Conservation (phyloP, 2,888 invertebrate species). For the Drosophila anomelani region DNA sequence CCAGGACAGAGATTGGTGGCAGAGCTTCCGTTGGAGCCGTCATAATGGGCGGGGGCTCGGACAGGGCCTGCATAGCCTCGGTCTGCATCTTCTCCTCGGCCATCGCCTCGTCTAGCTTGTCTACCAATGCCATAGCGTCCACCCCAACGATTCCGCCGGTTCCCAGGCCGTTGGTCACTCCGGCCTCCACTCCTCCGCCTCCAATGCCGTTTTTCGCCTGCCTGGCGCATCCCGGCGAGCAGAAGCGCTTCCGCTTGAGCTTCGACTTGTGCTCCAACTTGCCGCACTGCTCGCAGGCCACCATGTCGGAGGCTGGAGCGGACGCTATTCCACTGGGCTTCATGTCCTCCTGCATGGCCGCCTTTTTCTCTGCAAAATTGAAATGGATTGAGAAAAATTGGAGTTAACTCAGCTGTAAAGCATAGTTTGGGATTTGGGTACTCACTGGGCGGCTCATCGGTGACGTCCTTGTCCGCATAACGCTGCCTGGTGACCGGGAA, state of each 20-base stretch:
- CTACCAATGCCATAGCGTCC: slow-evolving; percentile 61
- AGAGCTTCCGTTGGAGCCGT: slow-evolving; percentile 10
- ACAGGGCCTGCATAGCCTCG: slow-evolving; percentile 46
- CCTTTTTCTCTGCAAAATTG: slow-evolving; percentile 79
- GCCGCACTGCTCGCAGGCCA: slow-evolving; percentile 90
- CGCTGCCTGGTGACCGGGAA: slow-evolving; percentile 91
- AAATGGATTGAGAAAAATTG: background rate
- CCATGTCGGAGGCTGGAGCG: slow-evolving; percentile 74
- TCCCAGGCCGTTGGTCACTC: slow-evolving; percentile 32
- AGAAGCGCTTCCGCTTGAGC: slow-evolving; percentile 91
- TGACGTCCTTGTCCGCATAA: slow-evolving; percentile 87
- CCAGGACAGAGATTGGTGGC: background rate
- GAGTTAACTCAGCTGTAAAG: background rate
- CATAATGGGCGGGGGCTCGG: slow-evolving; percentile 1
- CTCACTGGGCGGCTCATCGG: slow-evolving; percentile 93
- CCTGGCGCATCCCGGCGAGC: slow-evolving; percentile 89
- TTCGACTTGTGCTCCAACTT: slow-evolving; percentile 88
- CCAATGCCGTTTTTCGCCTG: slow-evolving; percentile 82
- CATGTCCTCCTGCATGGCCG: slow-evolving; percentile 72
- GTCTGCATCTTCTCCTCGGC: slow-evolving; percentile 75
- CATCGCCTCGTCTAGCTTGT: slow-evolving; percentile 71
- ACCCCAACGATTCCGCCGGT: slow-evolving; percentile 53
- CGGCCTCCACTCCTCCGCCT: slow-evolving; percentile 9
- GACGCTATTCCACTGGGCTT: slow-evolving; percentile 48
- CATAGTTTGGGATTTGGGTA: slow-evolving; percentile 51